Percentiles rank a stretch among this genome's conserved stretches.
Conservation (phyloP, 2,888 invertebrate genomes). For the Archaeoteleia sp. region DNA sequence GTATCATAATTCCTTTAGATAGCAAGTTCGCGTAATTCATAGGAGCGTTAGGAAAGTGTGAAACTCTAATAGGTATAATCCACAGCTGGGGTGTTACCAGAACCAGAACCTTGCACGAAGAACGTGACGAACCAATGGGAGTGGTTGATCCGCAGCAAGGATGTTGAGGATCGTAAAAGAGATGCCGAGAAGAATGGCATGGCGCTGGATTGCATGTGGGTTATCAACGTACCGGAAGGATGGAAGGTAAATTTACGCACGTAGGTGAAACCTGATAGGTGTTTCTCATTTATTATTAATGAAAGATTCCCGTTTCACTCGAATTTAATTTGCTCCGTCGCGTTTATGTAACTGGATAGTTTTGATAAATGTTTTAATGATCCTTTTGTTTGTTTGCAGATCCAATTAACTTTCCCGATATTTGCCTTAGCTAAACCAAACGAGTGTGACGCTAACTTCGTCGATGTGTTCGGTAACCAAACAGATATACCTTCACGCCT, state of each 20-base stretch:
- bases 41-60: slow-evolving; percentile 39
- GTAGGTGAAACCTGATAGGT: slow-evolving; percentile 13
- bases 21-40: slow-evolving; percentile 28
- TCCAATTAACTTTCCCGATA: slow-evolving; percentile 80
- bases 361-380: no score
- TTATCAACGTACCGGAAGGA: slow-evolving; percentile 79
- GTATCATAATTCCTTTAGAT: slow-evolving; percentile 13
- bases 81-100: slow-evolving; percentile 75
- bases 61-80: slow-evolving; percentile 62
- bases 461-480: slow-evolving; percentile 80
- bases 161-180: slow-evolving; percentile 77
- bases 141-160: slow-evolving; percentile 77
- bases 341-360: no score
- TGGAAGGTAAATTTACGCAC: slow-evolving; percentile 78
- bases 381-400: no score
- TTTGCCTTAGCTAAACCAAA: slow-evolving; percentile 84
- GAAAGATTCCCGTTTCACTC: no score
- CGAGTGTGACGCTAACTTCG: slow-evolving; percentile 86
- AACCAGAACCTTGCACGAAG: slow-evolving; percentile 79
- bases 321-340: no score
- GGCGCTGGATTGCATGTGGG: slow-evolving; percentile 86
- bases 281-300: neutral
- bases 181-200: slow-evolving; percentile 77
- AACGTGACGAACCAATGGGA: slow-evolving; percentile 74
- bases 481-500: slow-evolving; percentile 78